These are phyloP conservation scores for Trematomus loennbergii DNA, from an alignment of 2,113 vertebrate species.

Conservation along the genomic window DNA sequence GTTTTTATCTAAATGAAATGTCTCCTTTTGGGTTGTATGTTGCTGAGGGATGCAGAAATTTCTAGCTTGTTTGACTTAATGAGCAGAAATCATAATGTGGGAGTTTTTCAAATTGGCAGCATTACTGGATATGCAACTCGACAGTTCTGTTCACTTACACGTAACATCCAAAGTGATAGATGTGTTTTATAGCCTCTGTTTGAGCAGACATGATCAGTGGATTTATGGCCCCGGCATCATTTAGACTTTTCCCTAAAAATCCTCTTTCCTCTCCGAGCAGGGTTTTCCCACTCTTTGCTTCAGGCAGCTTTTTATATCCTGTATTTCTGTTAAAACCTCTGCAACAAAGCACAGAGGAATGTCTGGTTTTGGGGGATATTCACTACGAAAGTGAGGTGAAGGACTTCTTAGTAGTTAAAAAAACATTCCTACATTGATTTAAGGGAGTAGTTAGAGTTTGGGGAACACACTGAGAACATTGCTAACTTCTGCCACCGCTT, in stretches of 20 bases:
- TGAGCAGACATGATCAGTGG: too few relatives aligned
- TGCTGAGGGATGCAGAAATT: too few relatives aligned
- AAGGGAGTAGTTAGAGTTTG: not conserved
- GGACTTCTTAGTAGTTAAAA: not conserved
- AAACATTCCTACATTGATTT: not conserved
- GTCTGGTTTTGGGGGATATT: not conserved
- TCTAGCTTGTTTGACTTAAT: too few relatives aligned
- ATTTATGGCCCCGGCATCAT: constrained; percentile 34
- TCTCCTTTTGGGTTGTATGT: too few relatives aligned
- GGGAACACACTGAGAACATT: not conserved
- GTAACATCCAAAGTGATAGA: constrained; percentile 56
- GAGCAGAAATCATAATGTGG: too few relatives aligned
- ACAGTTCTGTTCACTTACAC: too few relatives aligned
- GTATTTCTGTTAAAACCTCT: constrained; percentile 17
- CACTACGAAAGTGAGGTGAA: not conserved
- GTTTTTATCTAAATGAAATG: too few relatives aligned
- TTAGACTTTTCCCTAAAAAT: constrained; percentile 39
- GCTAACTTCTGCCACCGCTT: too few relatives aligned
- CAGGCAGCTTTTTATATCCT: constrained; percentile 14
- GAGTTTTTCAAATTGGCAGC: too few relatives aligned
- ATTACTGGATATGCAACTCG: too few relatives aligned
- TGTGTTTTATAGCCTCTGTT: constrained; percentile 45
- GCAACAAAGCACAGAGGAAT: not conserved
- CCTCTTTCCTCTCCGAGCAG: not conserved
- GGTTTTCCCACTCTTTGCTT: not conserved